Evolutionary conservation across 2,113 vertebrate genomes (phyloP).

Genomic region (Eira barbara): DNA sequence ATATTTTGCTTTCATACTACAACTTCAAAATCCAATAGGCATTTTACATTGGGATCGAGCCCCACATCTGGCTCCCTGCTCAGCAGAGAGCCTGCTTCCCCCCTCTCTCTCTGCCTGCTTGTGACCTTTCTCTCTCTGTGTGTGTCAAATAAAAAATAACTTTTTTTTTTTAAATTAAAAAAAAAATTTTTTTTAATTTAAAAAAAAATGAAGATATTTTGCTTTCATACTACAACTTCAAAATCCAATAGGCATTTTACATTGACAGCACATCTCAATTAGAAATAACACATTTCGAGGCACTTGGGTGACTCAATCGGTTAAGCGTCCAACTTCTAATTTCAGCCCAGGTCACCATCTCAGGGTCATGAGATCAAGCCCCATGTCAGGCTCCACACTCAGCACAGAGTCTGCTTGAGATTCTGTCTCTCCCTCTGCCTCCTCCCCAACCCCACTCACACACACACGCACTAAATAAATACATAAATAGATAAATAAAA

Average conservation of each 20-base stretch:
- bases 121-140: too few species aligned
- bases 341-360: too few species aligned
- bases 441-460: neutral
- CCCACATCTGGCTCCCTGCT: too few species aligned
- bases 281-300: too few species aligned
- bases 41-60: too few species aligned
- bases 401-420: neutral
- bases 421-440: neutral
- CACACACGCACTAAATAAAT: neutral
- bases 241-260: neutral
- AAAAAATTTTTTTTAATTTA: too few species aligned
- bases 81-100: too few species aligned
- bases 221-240: neutral
- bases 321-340: too few species aligned
- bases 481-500: too few species aligned
- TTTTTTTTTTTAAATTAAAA: too few species aligned
- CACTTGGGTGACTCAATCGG: neutral
- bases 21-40: neutral
- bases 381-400: neutral
- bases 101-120: too few species aligned
- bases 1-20: neutral
- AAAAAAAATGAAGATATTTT: neutral
- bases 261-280: neutral
- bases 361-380: neutral
- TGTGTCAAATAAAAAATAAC: too few species aligned